phyloP scores from a whole-genome alignment of 53 echinoderm and acorn worm genomes.

The Patiria pectinifera region DNA sequence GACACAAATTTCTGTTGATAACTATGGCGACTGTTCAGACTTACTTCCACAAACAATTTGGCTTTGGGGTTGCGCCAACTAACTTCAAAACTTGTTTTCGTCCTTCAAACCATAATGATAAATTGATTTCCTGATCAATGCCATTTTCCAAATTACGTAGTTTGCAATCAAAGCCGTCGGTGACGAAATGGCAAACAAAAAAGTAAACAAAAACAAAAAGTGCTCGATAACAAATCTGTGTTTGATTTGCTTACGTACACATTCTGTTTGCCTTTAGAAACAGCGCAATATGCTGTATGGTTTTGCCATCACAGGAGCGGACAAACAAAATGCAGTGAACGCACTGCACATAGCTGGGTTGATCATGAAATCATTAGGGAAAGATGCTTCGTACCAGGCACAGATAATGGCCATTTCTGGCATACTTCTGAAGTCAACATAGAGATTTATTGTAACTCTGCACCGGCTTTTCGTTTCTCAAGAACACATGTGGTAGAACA shows the following conservation, averaged over 20 bases:
- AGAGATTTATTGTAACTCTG: not conserved
- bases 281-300: not conserved
- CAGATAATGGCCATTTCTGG: not conserved
- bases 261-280: not conserved
- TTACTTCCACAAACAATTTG: no score
- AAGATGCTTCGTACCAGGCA: not conserved
- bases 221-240: not conserved
- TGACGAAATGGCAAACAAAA: no score
- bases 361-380: not conserved
- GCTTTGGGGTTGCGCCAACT: no score
- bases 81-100: no score
- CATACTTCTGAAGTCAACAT: constrained; percentile 3
- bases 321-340: no score
- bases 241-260: not conserved
- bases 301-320: not conserved
- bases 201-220: not conserved
- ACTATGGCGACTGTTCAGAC: no score
- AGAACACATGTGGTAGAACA: not conserved
- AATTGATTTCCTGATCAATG: no score
- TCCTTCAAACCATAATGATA: no score
- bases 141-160: no score
- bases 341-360: no score
- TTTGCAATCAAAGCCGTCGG: no score
- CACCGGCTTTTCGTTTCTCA: not conserved
- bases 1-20: no score